Evolutionary conservation across 2,888 invertebrate genomes (phyloP), one percentile per base, ranked within the genome.

Genomic region (Dicyrtoma fusca): DNA sequence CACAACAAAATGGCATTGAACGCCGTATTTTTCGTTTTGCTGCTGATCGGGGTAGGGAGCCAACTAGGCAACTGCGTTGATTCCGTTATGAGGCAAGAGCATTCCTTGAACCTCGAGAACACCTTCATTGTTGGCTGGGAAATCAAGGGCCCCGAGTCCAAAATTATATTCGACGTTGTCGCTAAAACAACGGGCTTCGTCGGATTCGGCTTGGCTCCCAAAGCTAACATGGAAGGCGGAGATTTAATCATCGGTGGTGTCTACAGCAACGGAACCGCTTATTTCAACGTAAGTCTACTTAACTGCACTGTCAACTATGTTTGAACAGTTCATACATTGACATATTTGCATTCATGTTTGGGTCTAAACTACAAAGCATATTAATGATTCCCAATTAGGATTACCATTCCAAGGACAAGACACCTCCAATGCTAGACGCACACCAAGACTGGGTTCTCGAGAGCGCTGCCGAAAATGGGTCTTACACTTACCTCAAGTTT

Each of bases 401-500:
- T 59, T 49, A 59, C 13, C 62, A 63, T 25, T 69, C 65, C 10
- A 57, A 49, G 19, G 55, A n/a, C 6, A 47, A 8, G n/a, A 13
- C 13, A 6, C 14, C 42, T 13, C 74, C 74, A 19, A 8, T 14
- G 11, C 1, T 55, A 0, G 74, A 74, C 17, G 11, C 19, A 17
- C 47, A 57, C 14, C 64, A 72, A 26, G 69, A 74, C 23, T 74
- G 74, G 74, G 59, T 47, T 21, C 45, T 74, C 8, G n/a, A 72
- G n/a, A 66, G 68, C 6, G 74, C 72, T 23, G 26, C 6, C 1
- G 69, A 74, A 53, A 72, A 59, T 59, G 65, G 25, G 0, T 69
- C 69, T 13, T 65, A 69, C 19, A 74, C 74, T 6, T 19, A 53
- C 21, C 5, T 74, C 13, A 68, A 64, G 45, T 69, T 74, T 21